Evolutionary conservation across 2,797 vertebrate genomes (phyloP).

Genomic region (Hydrocynus forskahlii): DNA sequence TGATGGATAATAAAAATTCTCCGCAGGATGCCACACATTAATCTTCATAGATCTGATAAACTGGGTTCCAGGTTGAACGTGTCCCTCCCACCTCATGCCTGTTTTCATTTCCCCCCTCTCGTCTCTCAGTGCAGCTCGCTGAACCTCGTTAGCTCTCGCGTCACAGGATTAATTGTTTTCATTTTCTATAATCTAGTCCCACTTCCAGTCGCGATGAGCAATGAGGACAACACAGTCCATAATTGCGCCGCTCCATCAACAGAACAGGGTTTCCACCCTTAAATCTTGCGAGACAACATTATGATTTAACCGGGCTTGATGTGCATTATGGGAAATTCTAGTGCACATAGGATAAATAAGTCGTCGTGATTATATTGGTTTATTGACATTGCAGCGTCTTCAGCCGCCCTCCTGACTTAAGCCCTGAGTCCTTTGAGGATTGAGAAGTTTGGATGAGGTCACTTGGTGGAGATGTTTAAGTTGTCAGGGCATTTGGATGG

Average conservation of each 20-base stretch:
- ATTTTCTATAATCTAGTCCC: slow-evolving; percentile 51
- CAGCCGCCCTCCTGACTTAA: background rate
- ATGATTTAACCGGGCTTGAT: slow-evolving; percentile 33
- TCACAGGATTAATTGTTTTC: slow-evolving; percentile 53
- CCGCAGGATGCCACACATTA: no score
- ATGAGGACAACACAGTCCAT: slow-evolving; percentile 46
- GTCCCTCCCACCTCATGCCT: background rate
- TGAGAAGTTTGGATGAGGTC: background rate
- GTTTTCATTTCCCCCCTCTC: background rate
- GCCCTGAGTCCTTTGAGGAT: background rate
- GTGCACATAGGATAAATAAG: slow-evolving; percentile 7
- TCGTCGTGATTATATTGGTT: slow-evolving; percentile 37
- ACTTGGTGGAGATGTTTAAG: background rate
- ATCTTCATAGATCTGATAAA: no score
- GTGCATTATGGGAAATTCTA: slow-evolving; percentile 29
- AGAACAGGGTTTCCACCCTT: slow-evolving; percentile 39
- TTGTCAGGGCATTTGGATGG: background rate
- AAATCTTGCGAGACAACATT: slow-evolving; percentile 33
- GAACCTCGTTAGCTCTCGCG: slow-evolving; percentile 26
- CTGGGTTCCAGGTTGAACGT: background rate
- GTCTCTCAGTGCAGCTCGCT: background rate
- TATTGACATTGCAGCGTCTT: slow-evolving; percentile 41
- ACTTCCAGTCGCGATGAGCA: slow-evolving; percentile 51
- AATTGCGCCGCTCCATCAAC: slow-evolving; percentile 50
- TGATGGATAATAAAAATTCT: no score